Conservation (phyloP, 2,888 invertebrate genomes). For the Pyralis farinalis region DNA sequence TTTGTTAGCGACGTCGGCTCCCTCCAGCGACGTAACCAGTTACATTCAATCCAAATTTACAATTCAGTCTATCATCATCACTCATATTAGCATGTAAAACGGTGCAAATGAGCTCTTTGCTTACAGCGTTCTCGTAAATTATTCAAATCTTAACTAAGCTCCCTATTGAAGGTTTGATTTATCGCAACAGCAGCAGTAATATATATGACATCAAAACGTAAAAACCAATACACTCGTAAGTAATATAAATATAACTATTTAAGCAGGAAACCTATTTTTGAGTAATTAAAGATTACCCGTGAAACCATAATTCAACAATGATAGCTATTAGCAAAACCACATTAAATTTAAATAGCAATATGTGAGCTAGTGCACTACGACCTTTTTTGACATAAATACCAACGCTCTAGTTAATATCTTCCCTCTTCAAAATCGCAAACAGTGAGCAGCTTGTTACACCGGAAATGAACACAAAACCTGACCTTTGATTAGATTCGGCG, state of each 20-base stretch:
- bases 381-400: too few species aligned
- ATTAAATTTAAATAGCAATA: slow-evolving; percentile 32
- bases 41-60: slow-evolving; percentile 43
- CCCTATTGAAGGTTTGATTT: slow-evolving; percentile 18
- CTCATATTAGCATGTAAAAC: slow-evolving; percentile 48
- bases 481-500: too few species aligned
- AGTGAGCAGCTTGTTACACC: too few species aligned
- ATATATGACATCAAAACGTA: slow-evolving; percentile 21
- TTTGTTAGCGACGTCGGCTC: slow-evolving; percentile 10
- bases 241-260: slow-evolving; percentile 15
- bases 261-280: slow-evolving; percentile 14
- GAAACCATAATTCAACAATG: slow-evolving; percentile 41
- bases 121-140: slow-evolving; percentile 22
- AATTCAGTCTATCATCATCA: slow-evolving; percentile 42
- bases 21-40: slow-evolving; percentile 22
- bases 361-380: too few species aligned
- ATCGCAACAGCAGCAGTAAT: slow-evolving; percentile 22
- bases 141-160: slow-evolving; percentile 26
- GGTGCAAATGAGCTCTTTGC: slow-evolving; percentile 22
- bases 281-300: slow-evolving; percentile 39
- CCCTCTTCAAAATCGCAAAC: too few species aligned
- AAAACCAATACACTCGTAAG: slow-evolving; percentile 13
- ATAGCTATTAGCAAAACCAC: slow-evolving; percentile 21
- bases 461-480: too few species aligned
- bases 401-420: too few species aligned